Conservation (phyloP, 2,888 invertebrate species). For the Timema podura region DNA sequence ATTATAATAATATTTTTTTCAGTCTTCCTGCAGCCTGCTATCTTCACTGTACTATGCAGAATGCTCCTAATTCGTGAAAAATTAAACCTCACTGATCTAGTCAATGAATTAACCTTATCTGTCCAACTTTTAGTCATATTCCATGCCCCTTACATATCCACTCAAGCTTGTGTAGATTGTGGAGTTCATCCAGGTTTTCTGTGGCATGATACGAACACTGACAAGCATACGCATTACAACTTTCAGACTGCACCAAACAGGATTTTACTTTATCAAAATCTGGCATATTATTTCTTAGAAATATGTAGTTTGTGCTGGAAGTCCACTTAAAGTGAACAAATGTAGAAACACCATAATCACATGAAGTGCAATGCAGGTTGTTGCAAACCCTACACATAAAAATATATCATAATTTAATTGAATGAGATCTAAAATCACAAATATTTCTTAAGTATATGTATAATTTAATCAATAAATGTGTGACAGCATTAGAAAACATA, state of each 20-base stretch:
- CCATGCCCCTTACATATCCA: slow-evolving; percentile 19
- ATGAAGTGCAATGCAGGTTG: slow-evolving; percentile 21
- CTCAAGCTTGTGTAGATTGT: slow-evolving; percentile 9
- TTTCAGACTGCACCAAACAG: background rate
- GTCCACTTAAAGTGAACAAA: slow-evolving; percentile 20
- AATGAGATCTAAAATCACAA: too few relatives aligned
- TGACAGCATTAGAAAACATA: too few relatives aligned
- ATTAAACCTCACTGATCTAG: too few relatives aligned
- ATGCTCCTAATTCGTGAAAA: too few relatives aligned
- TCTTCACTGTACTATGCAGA: too few relatives aligned
- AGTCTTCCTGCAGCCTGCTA: too few relatives aligned
- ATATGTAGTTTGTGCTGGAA: slow-evolving; percentile 17
- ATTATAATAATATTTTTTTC: too few relatives aligned
- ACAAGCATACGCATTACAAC: slow-evolving; percentile 22
- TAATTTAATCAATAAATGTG: too few relatives aligned
- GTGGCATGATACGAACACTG: slow-evolving; percentile 23
- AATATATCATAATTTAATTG: too few relatives aligned
- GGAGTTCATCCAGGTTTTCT: slow-evolving; percentile 4
- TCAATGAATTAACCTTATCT: too few relatives aligned
- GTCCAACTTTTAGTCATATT: too few relatives aligned
- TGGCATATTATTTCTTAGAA: slow-evolving; percentile 24
- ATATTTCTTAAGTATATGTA: too few relatives aligned
- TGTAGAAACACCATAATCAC: slow-evolving; percentile 17
- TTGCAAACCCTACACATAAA: slow-evolving; percentile 16
- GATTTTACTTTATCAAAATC: slow-evolving; percentile 17